Evolutionary conservation across 2,888 invertebrate species (phyloP), one percentile per base, ranked within the genome.

Genomic region (Lumbricus terrestris): DNA sequence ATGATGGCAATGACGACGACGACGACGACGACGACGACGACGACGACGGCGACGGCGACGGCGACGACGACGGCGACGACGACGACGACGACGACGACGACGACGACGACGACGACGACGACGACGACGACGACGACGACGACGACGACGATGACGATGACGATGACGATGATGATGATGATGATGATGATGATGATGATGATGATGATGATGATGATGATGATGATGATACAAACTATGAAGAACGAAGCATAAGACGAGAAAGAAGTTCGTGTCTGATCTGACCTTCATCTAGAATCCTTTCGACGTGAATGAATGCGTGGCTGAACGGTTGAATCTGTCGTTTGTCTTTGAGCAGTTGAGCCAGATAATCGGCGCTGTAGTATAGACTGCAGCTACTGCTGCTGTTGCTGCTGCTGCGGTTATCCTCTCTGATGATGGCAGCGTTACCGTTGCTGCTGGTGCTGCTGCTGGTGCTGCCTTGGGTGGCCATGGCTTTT

Each of bases 281-380:
- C n/a, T n/a, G 97, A 99, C 99, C 99, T 97, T 99, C 99, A 95
- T 99, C 99, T 95, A 99, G 96, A 95, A 99, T 97, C 95, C 99
- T 97, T 96, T 99, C 99, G 95, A 99, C 97, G 96, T 99, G 99
- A 96, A 98, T 97, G 96, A 99, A 99, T 96, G 99, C 98, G 96
- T 98, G 99, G 94, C 99, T 99, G 96, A 99, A 98, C 95, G 99
- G 99, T 95, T 98, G 98, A 95, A 99, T 97, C 96, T 99, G 99
- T 96, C 99, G 99, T 96, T 99, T 98, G 97, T 99, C 99, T 97
- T 99, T 99, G 95, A 99, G 97, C 96, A 99, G 97, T 96, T 99
- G 99, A 95, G 99, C 98, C 96, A 99, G 97, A 96, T 99, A 99
- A 11, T 91, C 91, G 18, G 91, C 90, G 35, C 88, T 90, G 88